Base-by-base conservation (phyloP, 2,113 vertebrate genomes). In the Ellobius talpinus region DNA sequence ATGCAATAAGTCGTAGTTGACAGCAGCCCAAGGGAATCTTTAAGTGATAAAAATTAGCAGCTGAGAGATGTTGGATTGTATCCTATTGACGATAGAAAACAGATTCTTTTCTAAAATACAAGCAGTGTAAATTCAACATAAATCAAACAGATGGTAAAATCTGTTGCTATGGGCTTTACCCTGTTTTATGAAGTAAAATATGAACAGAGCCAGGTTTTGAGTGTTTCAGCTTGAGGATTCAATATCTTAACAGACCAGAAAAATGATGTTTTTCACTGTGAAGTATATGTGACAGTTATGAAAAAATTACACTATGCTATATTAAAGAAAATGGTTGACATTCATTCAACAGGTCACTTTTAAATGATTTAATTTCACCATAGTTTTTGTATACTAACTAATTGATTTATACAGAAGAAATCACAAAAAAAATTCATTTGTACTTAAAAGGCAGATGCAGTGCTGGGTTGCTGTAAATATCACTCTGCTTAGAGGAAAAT, bases 1-100 rank as follows among this genome's bases (percentile, higher is more conserved):
- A 95, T 97, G 96, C 98, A 98, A 97, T 98, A 98, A 98, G 98
- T 98, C 97, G 97, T 94, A 96, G 96, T 76, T 98, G 98, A 98
- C 98, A 98, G 97, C 90, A 97, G 98, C 98, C 97, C 96, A 98
- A 96, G 98, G 98, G 98, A 98, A 97, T 55, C 29, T 97, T 92
- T 98, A 97, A 98, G 95, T 97, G 97, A 92, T 98, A 97, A 98
- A 98, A 98, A 98, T 98, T 98, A 98, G 97, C 96, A 97, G 82
- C 93, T 97, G 92, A 98, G 94, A 97, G 96, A 98, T 96, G 96
- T 96, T 98, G 92, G 94, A 97, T 93, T 93, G 96, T 94, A 94
- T 98, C 88, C 74, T 97, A 98, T 95, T 96, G 93, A 98, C 85
- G 95, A 97, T 0, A 96, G 96, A 98, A 98, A 98, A 97, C 88